Percentiles rank a stretch among this genome's conserved stretches.
Conservation (phyloP, 35 echinoderm and acorn worm genomes). For the Hemicentrotus pulcherrimus region DNA sequence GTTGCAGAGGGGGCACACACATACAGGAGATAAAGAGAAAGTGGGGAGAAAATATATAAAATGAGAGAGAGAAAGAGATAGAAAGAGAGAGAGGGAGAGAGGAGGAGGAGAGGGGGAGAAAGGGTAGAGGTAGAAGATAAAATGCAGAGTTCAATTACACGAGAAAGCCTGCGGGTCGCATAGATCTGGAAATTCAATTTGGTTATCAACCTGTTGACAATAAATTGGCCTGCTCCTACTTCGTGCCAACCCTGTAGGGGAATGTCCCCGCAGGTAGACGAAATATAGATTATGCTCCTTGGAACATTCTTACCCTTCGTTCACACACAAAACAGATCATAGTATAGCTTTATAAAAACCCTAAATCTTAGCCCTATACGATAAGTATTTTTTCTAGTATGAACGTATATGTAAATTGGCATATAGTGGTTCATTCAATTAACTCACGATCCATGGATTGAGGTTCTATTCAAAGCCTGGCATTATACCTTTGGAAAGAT, state of each 20-base stretch:
- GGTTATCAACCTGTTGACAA: conserved; percentile 11
- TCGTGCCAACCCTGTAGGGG: background rate
- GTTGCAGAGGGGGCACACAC: too few species aligned
- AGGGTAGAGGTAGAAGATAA: too few species aligned
- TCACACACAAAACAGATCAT: too few species aligned
- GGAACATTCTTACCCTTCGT: background rate
- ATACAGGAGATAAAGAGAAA: background rate
- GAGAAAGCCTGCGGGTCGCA: background rate
- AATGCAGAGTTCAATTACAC: background rate
- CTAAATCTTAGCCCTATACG: too few species aligned
- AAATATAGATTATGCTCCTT: background rate
- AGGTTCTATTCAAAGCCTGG: too few species aligned
- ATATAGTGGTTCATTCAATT: too few species aligned
- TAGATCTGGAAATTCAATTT: background rate
- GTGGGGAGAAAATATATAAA: background rate
- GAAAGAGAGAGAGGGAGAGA: background rate
- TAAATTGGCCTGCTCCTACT: background rate
- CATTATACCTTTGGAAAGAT: too few species aligned
- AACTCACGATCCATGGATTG: too few species aligned
- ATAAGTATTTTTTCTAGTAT: too few species aligned
- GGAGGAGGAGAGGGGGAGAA: too few species aligned
- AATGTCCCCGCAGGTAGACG: background rate
- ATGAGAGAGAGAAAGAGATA: background rate
- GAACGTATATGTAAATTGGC: too few species aligned
- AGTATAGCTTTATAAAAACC: too few species aligned